Base-by-base conservation (phyloP, 1,140 invertebrate species). In the Choristoneura fumiferana region DNA sequence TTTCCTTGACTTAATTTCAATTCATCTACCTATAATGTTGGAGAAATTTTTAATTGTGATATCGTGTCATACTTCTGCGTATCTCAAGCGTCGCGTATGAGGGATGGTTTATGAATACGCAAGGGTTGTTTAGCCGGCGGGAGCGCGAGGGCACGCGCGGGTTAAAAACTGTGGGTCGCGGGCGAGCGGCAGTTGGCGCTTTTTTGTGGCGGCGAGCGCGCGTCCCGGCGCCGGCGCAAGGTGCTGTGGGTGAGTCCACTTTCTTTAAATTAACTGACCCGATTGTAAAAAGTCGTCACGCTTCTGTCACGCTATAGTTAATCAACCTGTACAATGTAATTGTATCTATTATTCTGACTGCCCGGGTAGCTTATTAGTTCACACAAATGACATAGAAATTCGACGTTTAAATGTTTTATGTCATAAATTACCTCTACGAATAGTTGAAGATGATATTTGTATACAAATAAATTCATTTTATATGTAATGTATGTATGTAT, bases 91-190 rank as follows among this genome's bases (percentile, higher is more conserved):
- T 22, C 17, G 40, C 17, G 5, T 45, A 12, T 49, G 43, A 49
- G 43, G 43, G 43, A 29, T 60, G 63, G 60, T 76, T 76, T 73
- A 81, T 84, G 74, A 75, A 79, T 82, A 83, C 73, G 81, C 72
- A 83, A 84, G 84, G 84, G 84, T 87, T 82, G 75, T 74, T 73
- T 71, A 69, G 65, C 49, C 55, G 61, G 62, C 55, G 61, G 62
- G 65, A 62, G 63, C 54, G 57, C 57, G 73, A 72, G 76, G 75
- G 78, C 80, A 84, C 81, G 78, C 73, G 75, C 76, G 75, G 61
- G 57, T 70, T 66, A 76, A 81, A 84, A 82, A 81, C 76, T 80
- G 77, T 84, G 80, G 78, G 83, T 81, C 78, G 75, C 74, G 67
- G 73, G 58, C 65, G 55, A 62, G 63, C 57, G 59, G 45, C 79